Evolutionary conservation across 30 jellyfish, hydroid and myxozoan genomes (phyloP).

Genomic region (Mastigias papua): DNA sequence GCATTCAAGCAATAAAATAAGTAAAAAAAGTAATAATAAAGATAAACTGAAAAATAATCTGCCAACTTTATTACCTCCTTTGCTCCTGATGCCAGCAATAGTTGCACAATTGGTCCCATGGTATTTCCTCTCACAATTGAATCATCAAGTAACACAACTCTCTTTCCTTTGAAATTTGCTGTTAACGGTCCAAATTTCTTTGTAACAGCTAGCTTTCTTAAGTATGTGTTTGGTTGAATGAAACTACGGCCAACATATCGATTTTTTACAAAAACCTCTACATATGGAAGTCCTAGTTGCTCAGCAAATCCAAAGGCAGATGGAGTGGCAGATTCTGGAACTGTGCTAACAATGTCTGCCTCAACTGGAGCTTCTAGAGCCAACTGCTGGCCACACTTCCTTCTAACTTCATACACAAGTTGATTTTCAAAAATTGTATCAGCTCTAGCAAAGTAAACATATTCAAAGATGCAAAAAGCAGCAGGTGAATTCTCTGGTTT

Average conservation of each 20-base stretch:
- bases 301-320: constrained; percentile 93
- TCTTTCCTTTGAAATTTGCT: constrained; percentile 78
- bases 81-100: constrained; percentile 88
- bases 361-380: constrained; percentile 91
- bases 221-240: constrained; percentile 82
- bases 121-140: constrained; percentile 94
- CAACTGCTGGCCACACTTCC: constrained; percentile 88
- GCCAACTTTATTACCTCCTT: constrained; percentile 77
- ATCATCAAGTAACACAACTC: constrained; percentile 85
- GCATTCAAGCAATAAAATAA: not conserved
- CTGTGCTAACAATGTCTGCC: constrained; percentile 95
- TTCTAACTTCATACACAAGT: constrained; percentile 85
- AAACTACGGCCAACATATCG: constrained; percentile 97
- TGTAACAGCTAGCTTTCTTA: constrained; percentile 86
- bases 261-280: constrained; percentile 85
- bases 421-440: constrained; percentile 89
- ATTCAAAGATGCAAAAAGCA: constrained; percentile 94
- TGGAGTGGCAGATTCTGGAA: constrained; percentile 96
- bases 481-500: constrained; percentile 39
- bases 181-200: constrained; percentile 90
- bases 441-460: constrained; percentile 96
- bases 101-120: constrained; percentile 86
- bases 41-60: not conserved
- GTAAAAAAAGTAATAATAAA: not conserved
- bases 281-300: constrained; percentile 88